These are phyloP conservation scores for Callyntrura sp. DNA, from an alignment of 2,888 invertebrate species.

Conservation along the genomic window DNA sequence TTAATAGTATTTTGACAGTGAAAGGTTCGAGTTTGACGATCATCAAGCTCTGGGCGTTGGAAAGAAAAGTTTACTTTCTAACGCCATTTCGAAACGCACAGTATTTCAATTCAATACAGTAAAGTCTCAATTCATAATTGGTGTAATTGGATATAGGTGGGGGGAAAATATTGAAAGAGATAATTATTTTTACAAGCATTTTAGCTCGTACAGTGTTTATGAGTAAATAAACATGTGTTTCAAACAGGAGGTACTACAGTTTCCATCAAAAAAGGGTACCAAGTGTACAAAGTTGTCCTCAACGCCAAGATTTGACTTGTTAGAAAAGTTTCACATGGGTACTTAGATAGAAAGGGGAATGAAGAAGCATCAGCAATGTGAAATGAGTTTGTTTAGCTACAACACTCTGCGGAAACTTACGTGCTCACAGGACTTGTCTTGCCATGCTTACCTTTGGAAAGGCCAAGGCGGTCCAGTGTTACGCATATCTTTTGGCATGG, in stretches of 20 bases:
- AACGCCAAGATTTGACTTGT: not conserved
- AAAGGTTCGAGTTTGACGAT: too few relatives aligned
- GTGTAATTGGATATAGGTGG: too few relatives aligned
- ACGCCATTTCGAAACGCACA: too few relatives aligned
- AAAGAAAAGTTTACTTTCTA: too few relatives aligned
- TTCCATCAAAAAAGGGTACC: not conserved
- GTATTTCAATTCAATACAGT: too few relatives aligned
- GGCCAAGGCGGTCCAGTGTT: conserved; percentile 81
- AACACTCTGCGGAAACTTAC: conserved; percentile 46
- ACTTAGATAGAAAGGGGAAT: conserved; percentile 32
- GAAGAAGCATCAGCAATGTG: conserved; percentile 47
- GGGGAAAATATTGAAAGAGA: not conserved
- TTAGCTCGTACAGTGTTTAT: too few relatives aligned
- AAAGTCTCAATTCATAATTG: too few relatives aligned
- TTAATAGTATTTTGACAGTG: too few relatives aligned
- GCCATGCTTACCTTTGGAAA: conserved; percentile 79
- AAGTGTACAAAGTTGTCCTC: not conserved
- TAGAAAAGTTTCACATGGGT: conserved; percentile 1
- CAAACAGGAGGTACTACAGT: not conserved
- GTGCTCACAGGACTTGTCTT: conserved; percentile 70
- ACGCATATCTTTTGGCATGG: conserved; percentile 83
- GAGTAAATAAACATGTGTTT: not conserved
- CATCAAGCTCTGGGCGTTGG: too few relatives aligned
- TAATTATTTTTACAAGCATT: not conserved
- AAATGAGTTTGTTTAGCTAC: conserved; percentile 70